Conservation (phyloP, 2,888 invertebrate genomes). For the Cheilosia urbana region DNA sequence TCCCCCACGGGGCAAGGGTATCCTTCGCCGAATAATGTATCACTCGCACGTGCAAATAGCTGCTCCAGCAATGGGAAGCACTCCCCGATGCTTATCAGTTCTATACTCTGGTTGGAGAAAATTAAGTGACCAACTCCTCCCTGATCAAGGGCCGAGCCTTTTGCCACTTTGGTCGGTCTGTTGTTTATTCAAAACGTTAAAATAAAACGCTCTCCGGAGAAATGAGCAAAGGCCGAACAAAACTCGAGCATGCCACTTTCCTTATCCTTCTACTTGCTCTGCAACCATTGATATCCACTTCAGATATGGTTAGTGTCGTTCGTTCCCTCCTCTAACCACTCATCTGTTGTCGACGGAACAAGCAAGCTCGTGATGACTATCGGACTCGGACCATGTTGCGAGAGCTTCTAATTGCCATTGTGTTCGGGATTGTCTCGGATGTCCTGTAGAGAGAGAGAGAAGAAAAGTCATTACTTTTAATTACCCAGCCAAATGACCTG, state of each 20-base stretch:
- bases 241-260: conserved; percentile 37
- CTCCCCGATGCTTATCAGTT: conserved; percentile 7
- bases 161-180: conserved; percentile 10
- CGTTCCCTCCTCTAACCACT: conserved; percentile 18
- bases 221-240: conserved; percentile 34
- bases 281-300: conserved; percentile 53
- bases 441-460: conserved; percentile 33
- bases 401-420: conserved; percentile 30
- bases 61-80: neutral
- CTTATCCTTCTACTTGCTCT: conserved; percentile 19
- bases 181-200: conserved; percentile 63
- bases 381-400: conserved; percentile 37
- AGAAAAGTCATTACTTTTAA: conserved; percentile 62
- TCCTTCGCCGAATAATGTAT: conserved; percentile 22
- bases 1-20: neutral
- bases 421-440: conserved; percentile 31
- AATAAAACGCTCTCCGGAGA: conserved; percentile 27
- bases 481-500: conserved; percentile 54
- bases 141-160: conserved; percentile 29
- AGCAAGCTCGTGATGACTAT: conserved; percentile 12
- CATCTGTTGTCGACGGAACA: conserved; percentile 16
- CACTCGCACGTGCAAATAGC: conserved; percentile 4
- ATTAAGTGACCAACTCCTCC: conserved; percentile 47
- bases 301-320: conserved; percentile 28
- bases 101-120: conserved; percentile 2